Percentiles rank a stretch among this genome's conserved stretches.
phyloP scores from a whole-genome alignment of 2,888 invertebrate genomes.

The Lasioglossum lativentre region DNA sequence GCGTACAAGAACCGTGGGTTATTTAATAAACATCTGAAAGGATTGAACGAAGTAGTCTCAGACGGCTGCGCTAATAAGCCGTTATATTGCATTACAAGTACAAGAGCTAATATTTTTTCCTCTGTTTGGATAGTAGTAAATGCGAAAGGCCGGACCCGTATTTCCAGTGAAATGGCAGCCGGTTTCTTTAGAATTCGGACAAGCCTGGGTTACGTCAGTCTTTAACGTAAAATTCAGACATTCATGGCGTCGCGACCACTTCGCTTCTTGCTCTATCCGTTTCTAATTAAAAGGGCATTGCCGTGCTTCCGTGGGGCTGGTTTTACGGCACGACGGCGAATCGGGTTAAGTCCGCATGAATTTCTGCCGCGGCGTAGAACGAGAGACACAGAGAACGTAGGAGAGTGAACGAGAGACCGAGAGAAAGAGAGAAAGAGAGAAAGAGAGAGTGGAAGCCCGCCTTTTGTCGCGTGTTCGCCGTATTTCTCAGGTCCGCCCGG shows the following conservation, averaged over 20 bases:
- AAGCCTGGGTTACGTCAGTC: conserved; percentile 28
- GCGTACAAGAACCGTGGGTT: background rate
- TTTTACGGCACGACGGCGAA: conserved; percentile 32
- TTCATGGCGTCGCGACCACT: conserved; percentile 39
- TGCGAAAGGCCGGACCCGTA: background rate
- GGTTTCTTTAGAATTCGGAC: conserved; percentile 46
- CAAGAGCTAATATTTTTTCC: conserved; percentile 30
- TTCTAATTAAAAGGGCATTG: conserved; percentile 59
- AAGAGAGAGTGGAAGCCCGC: background rate
- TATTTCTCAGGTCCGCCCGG: conserved; percentile 30
- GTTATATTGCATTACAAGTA: conserved; percentile 21
- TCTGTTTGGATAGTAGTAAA: background rate
- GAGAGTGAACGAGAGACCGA: background rate
- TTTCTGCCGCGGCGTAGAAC: conserved; percentile 23
- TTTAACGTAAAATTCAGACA: conserved; percentile 48
- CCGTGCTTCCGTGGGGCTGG: conserved; percentile 32
- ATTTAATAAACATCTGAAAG: background rate
- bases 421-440: conserved; percentile 23
- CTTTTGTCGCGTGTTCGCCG: conserved; percentile 37
- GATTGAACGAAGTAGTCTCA: background rate
- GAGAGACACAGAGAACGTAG: background rate
- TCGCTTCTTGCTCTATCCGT: conserved; percentile 45
- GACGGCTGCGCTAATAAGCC: background rate
- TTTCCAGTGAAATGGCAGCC: conserved; percentile 32
- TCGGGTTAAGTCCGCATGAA: conserved; percentile 51